These are phyloP conservation scores for Camponotus vicinus DNA, from an alignment of 1,140 invertebrate species.

Conservation along the genomic window DNA sequence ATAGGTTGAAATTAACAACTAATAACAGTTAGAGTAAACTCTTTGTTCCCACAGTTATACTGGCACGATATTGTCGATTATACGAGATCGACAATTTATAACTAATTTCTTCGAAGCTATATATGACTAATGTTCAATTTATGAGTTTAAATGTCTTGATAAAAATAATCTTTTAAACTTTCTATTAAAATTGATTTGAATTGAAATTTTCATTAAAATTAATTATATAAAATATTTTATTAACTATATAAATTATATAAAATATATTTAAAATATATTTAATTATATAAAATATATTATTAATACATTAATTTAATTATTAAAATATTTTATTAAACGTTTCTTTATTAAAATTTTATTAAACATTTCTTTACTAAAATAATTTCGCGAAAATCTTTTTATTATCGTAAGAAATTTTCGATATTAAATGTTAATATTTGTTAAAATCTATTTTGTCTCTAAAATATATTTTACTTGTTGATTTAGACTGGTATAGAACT, in stretches of 20 bases:
- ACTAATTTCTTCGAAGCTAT: slow-evolving; percentile 2
- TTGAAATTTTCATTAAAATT: slow-evolving; percentile 3
- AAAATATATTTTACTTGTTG: background rate
- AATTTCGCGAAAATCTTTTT: slow-evolving; percentile 1
- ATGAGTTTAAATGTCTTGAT: background rate
- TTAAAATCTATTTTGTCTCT: background rate
- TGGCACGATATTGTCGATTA: slow-evolving; percentile 19
- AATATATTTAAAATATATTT: no score
- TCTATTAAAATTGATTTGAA: no score
- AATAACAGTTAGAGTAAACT: slow-evolving; percentile 47
- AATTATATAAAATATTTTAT: background rate
- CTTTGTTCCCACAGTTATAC: slow-evolving; percentile 44
- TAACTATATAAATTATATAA: no score
- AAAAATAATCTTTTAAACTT: background rate
- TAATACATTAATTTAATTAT: no score
- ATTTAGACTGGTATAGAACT: background rate
- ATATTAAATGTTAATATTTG: background rate
- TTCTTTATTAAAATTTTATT: background rate
- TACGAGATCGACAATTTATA: slow-evolving; percentile 35
- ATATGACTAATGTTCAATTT: background rate
- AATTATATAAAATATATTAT: no score
- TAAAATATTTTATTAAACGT: no score
- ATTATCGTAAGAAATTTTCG: background rate
- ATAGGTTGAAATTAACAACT: slow-evolving; percentile 47
- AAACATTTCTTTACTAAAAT: background rate